These are phyloP conservation scores for Ciconia nigra DNA, from an alignment of 2,797 vertebrate genomes.

Conservation along the genomic window DNA sequence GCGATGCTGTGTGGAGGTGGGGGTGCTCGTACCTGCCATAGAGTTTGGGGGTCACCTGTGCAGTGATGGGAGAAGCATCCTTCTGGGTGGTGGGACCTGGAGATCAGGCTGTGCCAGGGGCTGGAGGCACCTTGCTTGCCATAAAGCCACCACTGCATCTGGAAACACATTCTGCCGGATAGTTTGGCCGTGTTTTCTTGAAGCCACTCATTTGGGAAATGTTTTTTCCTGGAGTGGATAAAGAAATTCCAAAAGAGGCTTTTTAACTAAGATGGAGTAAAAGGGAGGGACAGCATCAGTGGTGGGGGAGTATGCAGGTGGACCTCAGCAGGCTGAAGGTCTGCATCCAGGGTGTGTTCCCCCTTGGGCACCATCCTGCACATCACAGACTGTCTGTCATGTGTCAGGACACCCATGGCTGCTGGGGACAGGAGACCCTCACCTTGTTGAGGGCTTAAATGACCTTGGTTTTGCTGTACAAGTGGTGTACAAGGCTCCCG, in stretches of 20 bases:
- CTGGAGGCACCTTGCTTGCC: background rate
- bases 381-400: background rate
- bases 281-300: background rate
- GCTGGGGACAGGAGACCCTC: background rate
- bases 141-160: background rate
- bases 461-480: background rate
- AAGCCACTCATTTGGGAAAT: fast-evolving
- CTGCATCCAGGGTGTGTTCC: background rate
- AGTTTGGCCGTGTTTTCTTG: background rate
- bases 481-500: background rate
- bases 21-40: background rate
- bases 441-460: background rate
- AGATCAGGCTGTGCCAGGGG: background rate
- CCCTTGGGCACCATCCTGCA: background rate
- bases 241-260: background rate
- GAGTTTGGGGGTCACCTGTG: background rate
- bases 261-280: background rate
- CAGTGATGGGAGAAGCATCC: background rate
- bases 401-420: background rate
- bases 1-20: fast-evolving
- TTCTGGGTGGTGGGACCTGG: background rate
- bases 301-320: fast-evolving
- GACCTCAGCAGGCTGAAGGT: background rate
- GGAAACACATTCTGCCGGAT: background rate
- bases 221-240: background rate